Evolutionary conservation across 2,888 invertebrate genomes (phyloP), one percentile per base, ranked within the genome.

Genomic region (Drosophila fulvimacula): DNA sequence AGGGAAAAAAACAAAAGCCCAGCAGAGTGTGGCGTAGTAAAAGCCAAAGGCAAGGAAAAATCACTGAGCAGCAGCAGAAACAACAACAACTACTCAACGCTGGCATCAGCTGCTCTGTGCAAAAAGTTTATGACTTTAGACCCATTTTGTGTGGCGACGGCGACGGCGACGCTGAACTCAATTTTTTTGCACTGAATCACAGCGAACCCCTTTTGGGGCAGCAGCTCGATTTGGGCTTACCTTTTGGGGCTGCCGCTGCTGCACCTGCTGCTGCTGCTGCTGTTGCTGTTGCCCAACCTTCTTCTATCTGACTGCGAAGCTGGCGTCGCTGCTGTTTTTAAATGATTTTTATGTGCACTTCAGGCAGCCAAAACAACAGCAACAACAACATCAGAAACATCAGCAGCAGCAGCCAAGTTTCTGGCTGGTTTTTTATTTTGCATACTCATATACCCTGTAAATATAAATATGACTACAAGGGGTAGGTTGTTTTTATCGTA

Each of bases 101-200:
- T 85, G 83, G 82, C 88, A 83, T 83, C 82, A 83, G 88, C 86
- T 83, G 82, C 77, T 77, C 55, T 86, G 84, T 79, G 89, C 70
- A 71, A 85, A 87, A 84, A 89, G 85, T 87, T 85, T 85, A 85
- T 85, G 89, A 87, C 85, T 89, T 89, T 89, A 89, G 89, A 89
- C 89, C 85, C 85, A 89, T 89, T 89, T 89, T 85, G 85, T 84
- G 78, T 82, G 62, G 53, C 52, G 30, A 59, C 73, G 64, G 32
- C 69, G 57, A 24, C 52, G 56, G 52, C 76, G 66, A 56, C 68
- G 85, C 67, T 82, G 82, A 82, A 82, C 82, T 82, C 82, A 88
- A 81, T 81, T 81, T 75, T 78, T 67, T 68, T 61, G 39, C 65
- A 69, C 66, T 69, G 81, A 83, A 86, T 83, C 87, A 83, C 82